These are phyloP conservation scores for Stichopus chloronotus DNA, from an alignment of 35 echinoderm and acorn worm genomes.

Conservation along the genomic window DNA sequence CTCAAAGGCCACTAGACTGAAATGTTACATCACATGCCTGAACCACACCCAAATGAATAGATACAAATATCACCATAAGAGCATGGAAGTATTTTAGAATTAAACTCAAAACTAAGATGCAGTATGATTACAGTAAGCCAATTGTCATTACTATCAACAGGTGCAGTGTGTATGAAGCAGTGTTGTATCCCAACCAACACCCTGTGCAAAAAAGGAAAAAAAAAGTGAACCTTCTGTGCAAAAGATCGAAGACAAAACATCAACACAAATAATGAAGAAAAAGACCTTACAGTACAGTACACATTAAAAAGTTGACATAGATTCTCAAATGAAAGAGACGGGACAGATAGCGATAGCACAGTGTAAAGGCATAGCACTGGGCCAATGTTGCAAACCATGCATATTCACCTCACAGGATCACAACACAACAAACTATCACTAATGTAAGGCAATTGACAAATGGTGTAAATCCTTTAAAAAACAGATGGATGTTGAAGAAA, in stretches of 20 bases:
- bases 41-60: conserved; percentile 26
- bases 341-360: conserved; percentile 1
- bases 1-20: neutral
- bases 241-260: neutral
- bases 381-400: conserved; percentile 15
- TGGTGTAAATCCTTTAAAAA: conserved; percentile 1
- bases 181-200: neutral
- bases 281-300: neutral
- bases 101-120: too few relatives aligned
- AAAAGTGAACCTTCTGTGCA: conserved; percentile 1
- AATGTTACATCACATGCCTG: conserved; percentile 16
- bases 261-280: neutral
- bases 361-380: conserved; percentile 20
- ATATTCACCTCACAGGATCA: conserved; percentile 2
- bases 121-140: too few relatives aligned
- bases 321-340: too few relatives aligned
- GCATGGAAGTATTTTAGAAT: conserved; percentile 17
- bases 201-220: conserved; percentile 11
- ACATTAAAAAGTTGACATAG: conserved; percentile 14
- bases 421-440: neutral
- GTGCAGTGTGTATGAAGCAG: neutral
- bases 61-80: conserved; percentile 1
- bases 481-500: conserved; percentile 1
- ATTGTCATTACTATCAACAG: neutral
- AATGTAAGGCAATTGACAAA: conserved; percentile 3